Base-by-base conservation (phyloP, 2,113 vertebrate species). In the Boulengeromyrus knoepffleri region DNA sequence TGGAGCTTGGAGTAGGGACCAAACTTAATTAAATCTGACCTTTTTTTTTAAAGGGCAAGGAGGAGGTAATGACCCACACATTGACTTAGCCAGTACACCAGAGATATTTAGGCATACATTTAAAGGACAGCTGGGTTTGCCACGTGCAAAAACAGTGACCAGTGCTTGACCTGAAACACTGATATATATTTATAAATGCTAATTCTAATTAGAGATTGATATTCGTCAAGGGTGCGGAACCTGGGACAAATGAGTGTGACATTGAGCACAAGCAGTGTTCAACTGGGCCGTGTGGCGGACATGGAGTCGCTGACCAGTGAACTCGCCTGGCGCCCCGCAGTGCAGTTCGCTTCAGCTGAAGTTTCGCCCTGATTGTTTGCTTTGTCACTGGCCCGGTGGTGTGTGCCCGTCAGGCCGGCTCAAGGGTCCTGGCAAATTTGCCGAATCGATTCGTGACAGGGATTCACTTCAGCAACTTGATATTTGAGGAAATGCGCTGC, bases 61-160 rank as follows among this genome's bases (percentile, higher is more conserved):
- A 58, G 27, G 77, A 85, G 74, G 49, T 84, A 49, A 46, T 56
- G 80, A 90, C 70, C 87, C 87, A 85, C 27, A 89, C 36, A 89
- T 36, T 50, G 94, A 93, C 94, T 94, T 95, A 94, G 94, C 94
- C 93, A 94, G 94, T 93, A 92, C 94, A 94, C 94, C 94, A 93
- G 95, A 93, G 93, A 89, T 91, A 93, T 92, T 92, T 91, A 93
- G 89, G 56, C 45, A 15, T 39, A 88, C 39, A 66, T 46, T 88
- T 66, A 66, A 56, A 87, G 87, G 39, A 39, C 87, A 62, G 36
- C 39, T n/a, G 56, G 39, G 56, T 56, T 66, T 45, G 39, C 12
- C 5, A 15, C 10, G 3, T 87, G 56, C 36, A 45, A 62, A 36
- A 87, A 53, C 4, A 36, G n/a, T 53, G 39, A 66, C 36, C 87